A percentile compares a stretch with the other conserved stretches of the same genome.
Evolutionary conservation across 2,113 vertebrate genomes (phyloP).

Genomic region (Nansenia antarctica): DNA sequence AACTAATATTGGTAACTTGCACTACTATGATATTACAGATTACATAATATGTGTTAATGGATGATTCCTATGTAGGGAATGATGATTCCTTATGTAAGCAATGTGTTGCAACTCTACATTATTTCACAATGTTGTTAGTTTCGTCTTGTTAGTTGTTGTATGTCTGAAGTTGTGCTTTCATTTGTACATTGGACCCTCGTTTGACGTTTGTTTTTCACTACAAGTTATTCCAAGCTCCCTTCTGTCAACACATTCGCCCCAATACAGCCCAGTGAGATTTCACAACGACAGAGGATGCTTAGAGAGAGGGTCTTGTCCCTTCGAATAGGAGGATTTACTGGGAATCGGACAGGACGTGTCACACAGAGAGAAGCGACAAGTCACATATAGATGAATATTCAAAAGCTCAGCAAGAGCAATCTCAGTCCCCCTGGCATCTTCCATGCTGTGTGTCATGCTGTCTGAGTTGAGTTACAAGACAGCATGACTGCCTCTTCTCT

Average conservation of each 20-base stretch:
- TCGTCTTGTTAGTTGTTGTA: too few species aligned
- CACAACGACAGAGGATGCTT: background rate
- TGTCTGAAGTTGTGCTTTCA: too few species aligned
- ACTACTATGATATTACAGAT: too few species aligned
- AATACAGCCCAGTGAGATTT: background rate
- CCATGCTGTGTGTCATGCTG: background rate
- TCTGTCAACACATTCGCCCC: background rate
- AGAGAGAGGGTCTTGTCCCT: background rate
- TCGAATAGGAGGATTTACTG: slow-evolving; percentile 10
- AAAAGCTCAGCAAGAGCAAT: slow-evolving; percentile 24
- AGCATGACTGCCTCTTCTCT: slow-evolving; percentile 7
- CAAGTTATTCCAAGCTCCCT: background rate
- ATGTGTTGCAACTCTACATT: too few species aligned
- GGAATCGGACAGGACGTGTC: slow-evolving; percentile 11
- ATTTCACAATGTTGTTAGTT: too few species aligned
- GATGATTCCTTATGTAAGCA: too few species aligned
- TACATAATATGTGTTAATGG: too few species aligned
- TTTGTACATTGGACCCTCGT: background rate
- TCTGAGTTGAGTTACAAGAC: background rate
- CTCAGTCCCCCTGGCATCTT: slow-evolving; percentile 4
- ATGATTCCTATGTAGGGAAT: too few species aligned
- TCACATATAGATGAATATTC: slow-evolving; percentile 6
- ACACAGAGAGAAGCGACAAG: background rate
- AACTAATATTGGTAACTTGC: too few species aligned
- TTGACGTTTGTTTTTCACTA: background rate